phyloP scores from a whole-genome alignment of 2,113 vertebrate species.

The Aix galericulata region DNA sequence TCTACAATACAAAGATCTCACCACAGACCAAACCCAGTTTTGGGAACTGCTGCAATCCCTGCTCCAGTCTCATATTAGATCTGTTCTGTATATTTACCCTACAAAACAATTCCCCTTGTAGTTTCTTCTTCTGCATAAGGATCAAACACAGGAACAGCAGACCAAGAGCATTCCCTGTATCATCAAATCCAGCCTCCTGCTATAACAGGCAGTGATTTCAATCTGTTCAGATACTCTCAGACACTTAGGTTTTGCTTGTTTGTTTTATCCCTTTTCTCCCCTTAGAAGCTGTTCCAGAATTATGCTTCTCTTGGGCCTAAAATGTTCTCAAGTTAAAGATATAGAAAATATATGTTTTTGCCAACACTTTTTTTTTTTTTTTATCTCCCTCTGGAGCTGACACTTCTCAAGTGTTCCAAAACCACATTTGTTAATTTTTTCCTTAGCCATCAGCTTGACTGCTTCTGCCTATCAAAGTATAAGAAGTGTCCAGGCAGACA shows the following conservation, averaged over 20 bases:
- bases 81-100: not conserved
- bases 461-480: not conserved
- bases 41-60: not conserved
- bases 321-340: not conserved
- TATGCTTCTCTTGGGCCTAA: not conserved
- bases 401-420: not conserved
- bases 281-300: not conserved
- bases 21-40: not conserved
- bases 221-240: not conserved
- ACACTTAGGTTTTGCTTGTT: not conserved
- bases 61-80: not conserved
- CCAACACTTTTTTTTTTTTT: not conserved
- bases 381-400: not conserved
- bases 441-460: not conserved
- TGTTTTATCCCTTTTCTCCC: not conserved
- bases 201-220: not conserved
- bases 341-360: not conserved
- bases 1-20: not conserved
- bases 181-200: not conserved
- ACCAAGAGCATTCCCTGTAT: not conserved
- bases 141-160: not conserved
- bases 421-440: not conserved
- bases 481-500: not conserved
- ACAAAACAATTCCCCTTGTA: not conserved
- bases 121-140: not conserved